Evolutionary conservation across 2,113 vertebrate genomes (phyloP).

Genomic region (Ploceus nigricollis): DNA sequence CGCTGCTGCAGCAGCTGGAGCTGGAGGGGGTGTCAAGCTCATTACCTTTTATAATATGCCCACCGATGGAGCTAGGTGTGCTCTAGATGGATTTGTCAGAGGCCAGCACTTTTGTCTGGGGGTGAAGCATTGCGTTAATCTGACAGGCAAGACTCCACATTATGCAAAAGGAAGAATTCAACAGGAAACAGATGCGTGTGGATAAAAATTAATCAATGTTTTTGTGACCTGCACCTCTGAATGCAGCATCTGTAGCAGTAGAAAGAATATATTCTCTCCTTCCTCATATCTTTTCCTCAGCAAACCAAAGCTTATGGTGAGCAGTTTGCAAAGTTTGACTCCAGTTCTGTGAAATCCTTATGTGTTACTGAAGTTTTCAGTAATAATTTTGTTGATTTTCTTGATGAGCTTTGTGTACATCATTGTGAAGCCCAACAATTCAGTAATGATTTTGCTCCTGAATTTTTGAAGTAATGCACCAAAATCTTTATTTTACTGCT

Average conservation of each 20-base stretch:
- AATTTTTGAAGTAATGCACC: neutral
- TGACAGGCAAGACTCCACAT: slow-evolving; percentile 18
- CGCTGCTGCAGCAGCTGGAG: slow-evolving; percentile 53
- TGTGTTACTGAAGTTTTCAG: neutral
- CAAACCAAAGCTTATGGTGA: neutral
- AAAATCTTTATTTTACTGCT: neutral
- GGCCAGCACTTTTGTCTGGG: slow-evolving; percentile 24
- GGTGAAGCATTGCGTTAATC: neutral
- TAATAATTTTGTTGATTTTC: neutral
- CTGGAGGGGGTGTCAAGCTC: slow-evolving; percentile 22
- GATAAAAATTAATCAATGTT: neutral
- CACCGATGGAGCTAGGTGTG: slow-evolving; percentile 55
- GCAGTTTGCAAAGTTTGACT: neutral
- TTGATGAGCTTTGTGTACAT: neutral
- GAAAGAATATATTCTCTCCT: neutral
- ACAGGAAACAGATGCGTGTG: neutral
- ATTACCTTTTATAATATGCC: slow-evolving; percentile 37
- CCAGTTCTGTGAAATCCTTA: neutral
- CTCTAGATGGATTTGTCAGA: slow-evolving; percentile 29
- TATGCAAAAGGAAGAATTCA: slow-evolving; percentile 23
- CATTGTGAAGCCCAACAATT: neutral
- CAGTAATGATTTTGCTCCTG: neutral
- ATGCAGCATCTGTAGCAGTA: neutral
- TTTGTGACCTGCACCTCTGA: neutral
- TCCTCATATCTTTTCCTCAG: neutral